phyloP scores from a whole-genome alignment of 2,797 vertebrate species.

The Lepus oiostolus region DNA sequence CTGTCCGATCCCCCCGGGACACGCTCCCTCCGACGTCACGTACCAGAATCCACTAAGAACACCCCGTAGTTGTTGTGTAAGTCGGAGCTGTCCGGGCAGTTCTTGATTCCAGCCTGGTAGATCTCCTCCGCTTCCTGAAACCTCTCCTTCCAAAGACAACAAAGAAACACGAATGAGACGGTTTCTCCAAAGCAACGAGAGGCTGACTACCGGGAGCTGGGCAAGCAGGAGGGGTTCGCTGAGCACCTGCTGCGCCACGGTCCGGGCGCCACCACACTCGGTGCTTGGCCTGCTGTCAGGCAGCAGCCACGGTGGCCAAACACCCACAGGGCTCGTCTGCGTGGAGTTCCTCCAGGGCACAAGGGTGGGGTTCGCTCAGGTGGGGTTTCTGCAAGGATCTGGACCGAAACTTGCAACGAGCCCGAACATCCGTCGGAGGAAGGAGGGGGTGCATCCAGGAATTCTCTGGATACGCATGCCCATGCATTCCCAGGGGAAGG shows the following conservation, averaged over 20 bases:
- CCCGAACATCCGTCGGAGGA: neutral
- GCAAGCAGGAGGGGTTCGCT: neutral
- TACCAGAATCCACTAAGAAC: constrained; percentile 97
- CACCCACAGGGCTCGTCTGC: neutral
- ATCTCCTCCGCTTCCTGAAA: constrained; percentile 94
- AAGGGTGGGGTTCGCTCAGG: neutral
- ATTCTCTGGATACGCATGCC: neutral
- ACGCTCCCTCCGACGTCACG: constrained; percentile 80
- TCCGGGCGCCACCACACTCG: neutral
- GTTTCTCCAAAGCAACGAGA: neutral
- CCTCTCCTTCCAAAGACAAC: constrained; percentile 90
- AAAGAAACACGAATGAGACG: constrained; percentile 55
- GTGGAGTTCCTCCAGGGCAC: neutral
- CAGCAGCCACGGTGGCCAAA: neutral
- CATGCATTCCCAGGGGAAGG: neutral
- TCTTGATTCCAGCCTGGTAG: constrained; percentile 94
- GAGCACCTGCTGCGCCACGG: neutral
- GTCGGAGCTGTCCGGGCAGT: constrained; percentile 96
- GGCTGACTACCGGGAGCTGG: neutral
- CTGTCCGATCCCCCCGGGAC: neutral
- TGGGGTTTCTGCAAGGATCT: neutral
- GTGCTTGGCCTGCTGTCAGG: neutral
- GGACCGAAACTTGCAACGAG: neutral
- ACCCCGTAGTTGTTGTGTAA: constrained; percentile 98
- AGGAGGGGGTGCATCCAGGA: neutral